Base-by-base conservation (phyloP, 2,888 invertebrate species). In the Sinopyrophorus schimmeli region DNA sequence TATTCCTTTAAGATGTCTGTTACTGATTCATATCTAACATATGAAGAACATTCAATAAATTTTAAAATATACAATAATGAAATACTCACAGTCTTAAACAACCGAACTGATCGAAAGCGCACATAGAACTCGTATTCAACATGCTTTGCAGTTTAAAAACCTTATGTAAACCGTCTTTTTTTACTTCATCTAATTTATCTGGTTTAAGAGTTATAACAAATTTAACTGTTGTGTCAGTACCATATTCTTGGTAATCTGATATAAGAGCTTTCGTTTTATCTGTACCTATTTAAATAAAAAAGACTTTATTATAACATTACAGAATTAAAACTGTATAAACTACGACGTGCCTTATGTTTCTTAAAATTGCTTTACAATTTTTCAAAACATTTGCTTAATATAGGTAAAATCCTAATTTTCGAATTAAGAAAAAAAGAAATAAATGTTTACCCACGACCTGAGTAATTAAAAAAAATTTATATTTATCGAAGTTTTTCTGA, bases 171-270 rank as follows among this genome's bases (percentile, higher is more conserved):
- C 98, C 98, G 53, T 92, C 89, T 0, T 81, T 80, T 68, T 94
- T 91, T 38, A 83, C 59, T 28, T 75, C 75, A n/a, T 77, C 75
- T 59, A 93, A 77, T 65, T 88, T 88, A 0, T 89, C 89, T 0
- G 84, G 77, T 6, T 83, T 69, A 66, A 96, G 77, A 1, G 83
- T 82, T 1, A 98, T 80, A 2, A 95, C 83, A 73, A 97, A 98
- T 43, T 89, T 86, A 0, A 99, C 93, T 0, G 93, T 90, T 0
- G 91, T 87, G 67, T 99, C 98, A 0, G 98, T 97, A 71, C 94
- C 90, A 73, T 97, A 97, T 71, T 99, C 98, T 75, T 84, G 82
- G 57, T 86, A 92, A 47, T 92, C 92, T 0, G 80, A 70, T 50
- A 86, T 76, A 3, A 83, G 54, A 0, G 84, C 76, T 64, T 86